These are phyloP conservation scores for Atlantisia rogersi DNA, from an alignment of 2,113 vertebrate species.

Conservation along the genomic window DNA sequence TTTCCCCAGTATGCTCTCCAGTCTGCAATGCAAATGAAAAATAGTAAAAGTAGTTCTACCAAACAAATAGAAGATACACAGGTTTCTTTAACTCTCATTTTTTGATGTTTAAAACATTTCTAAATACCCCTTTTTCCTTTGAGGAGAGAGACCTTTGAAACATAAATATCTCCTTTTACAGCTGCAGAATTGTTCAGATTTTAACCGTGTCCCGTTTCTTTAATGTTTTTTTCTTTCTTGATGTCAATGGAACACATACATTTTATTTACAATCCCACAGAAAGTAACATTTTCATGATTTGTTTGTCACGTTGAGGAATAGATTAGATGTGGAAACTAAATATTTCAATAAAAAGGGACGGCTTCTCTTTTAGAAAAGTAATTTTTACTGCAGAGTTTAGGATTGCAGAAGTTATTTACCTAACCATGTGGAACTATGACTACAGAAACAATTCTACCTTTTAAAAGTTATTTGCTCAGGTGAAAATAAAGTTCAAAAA, in stretches of 20 bases:
- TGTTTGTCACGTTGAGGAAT: background rate
- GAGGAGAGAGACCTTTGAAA: conserved; percentile 1
- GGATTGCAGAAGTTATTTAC: background rate
- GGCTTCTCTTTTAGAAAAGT: background rate
- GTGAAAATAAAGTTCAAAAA: background rate
- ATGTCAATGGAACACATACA: background rate
- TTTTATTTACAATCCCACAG: background rate
- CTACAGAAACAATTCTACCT: background rate
- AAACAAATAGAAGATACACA: conserved; percentile 12
- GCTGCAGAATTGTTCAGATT: conserved; percentile 49
- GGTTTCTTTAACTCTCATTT: background rate
- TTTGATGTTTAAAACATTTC: background rate
- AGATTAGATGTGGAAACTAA: background rate
- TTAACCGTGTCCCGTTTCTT: conserved; percentile 42
- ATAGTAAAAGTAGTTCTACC: background rate
- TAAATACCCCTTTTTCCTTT: conserved; percentile 3
- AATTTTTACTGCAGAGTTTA: background rate
- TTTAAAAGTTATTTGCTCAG: background rate
- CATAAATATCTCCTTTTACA: conserved; percentile 24
- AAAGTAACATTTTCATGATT: background rate
- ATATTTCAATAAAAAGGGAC: background rate
- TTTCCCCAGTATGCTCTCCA: conserved; percentile 6
- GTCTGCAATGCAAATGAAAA: conserved; percentile 36
- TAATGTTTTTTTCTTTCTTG: conserved; percentile 44
- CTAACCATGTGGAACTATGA: background rate